Evolutionary conservation across 2,797 vertebrate genomes (phyloP).

Genomic region (Limnodromus scolopaceus): DNA sequence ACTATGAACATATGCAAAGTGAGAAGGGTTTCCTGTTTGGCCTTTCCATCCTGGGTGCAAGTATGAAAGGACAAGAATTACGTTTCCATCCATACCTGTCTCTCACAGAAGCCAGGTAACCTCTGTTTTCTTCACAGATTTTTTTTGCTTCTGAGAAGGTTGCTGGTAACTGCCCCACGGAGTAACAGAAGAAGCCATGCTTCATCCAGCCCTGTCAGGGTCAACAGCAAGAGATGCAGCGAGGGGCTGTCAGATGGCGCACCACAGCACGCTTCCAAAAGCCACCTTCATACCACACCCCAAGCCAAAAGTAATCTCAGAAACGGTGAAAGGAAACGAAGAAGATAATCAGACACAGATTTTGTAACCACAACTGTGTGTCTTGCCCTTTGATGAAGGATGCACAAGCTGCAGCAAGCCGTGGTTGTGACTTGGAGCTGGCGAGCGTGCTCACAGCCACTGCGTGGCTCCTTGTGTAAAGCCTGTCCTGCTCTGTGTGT

Average conservation of each 20-base stretch:
- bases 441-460: rapidly evolving
- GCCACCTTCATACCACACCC: rapidly evolving
- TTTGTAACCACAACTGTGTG: background rate
- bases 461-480: background rate
- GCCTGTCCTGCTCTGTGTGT: background rate
- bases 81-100: slow-evolving; percentile 82
- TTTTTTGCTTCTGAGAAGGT: slow-evolving; percentile 85
- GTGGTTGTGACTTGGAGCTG: rapidly evolving
- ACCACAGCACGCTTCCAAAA: background rate
- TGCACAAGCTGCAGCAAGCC: rapidly evolving
- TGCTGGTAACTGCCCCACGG: slow-evolving; percentile 79
- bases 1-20: background rate
- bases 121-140: slow-evolving; percentile 77
- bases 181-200: slow-evolving; percentile 87
- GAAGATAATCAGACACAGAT: background rate
- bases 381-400: background rate
- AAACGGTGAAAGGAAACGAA: background rate
- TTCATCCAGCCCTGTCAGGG: slow-evolving; percentile 85
- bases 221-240: background rate
- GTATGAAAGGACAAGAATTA: background rate
- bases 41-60: background rate
- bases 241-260: background rate
- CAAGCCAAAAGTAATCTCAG: background rate
- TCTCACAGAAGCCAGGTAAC: slow-evolving; percentile 82
- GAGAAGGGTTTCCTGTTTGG: background rate